phyloP scores from a whole-genome alignment of 1,140 invertebrate species.

The Caenorhabditis briggsae region DNA sequence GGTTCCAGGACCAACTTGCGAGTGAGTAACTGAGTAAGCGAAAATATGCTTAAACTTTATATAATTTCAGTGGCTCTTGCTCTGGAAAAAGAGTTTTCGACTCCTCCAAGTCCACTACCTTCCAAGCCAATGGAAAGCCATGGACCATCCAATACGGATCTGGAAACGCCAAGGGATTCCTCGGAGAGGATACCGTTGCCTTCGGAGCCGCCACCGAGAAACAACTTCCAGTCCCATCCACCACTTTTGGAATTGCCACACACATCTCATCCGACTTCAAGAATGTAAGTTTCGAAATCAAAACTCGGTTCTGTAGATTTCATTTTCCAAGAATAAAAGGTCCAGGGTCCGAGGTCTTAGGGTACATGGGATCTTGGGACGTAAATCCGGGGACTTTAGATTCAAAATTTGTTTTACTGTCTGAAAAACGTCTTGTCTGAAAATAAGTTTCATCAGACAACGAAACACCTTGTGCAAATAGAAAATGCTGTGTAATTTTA shows the following conservation, averaged over 20 bases:
- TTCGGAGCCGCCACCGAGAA: constrained; percentile 53
- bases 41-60: no score
- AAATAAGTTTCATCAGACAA: no score
- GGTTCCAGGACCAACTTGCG: constrained; percentile 64
- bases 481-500: constrained; percentile 26
- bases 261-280: constrained; percentile 60
- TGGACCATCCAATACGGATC: constrained; percentile 71
- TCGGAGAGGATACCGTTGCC: constrained; percentile 68
- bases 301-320: no score
- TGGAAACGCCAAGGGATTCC: constrained; percentile 68
- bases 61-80: constrained; percentile 62
- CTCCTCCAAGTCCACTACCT: constrained; percentile 69
- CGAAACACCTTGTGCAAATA: no score
- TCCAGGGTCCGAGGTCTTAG: no score
- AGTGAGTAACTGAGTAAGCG: no score
- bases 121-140: constrained; percentile 62
- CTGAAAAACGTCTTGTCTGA: no score
- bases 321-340: no score
- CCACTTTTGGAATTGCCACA: constrained; percentile 72
- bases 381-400: no score
- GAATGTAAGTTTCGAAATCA: background rate
- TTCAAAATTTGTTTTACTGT: no score
- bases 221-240: constrained; percentile 68
- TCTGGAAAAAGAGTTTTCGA: constrained; percentile 66
- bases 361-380: no score